Base-by-base conservation (phyloP, 2,888 invertebrate species). In the Capitulum mitella region DNA sequence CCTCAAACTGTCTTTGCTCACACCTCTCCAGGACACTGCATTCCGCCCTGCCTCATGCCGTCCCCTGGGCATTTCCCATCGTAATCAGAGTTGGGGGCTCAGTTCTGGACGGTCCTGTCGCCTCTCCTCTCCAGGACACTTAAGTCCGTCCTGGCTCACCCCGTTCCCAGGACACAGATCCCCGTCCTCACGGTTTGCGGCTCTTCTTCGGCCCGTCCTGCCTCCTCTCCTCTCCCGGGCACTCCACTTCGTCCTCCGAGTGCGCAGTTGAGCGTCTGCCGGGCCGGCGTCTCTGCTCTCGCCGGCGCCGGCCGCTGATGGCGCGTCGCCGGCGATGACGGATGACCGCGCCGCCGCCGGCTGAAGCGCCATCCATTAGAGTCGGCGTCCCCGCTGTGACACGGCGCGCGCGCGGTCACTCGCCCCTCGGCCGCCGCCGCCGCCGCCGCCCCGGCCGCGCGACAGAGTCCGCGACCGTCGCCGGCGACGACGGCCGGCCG, bases 301-400 rank as follows among this genome's bases (percentile, higher is more conserved):
- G 6, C 12, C 5, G 43, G 43, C 43, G 43, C 43, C 43, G 43
- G 51, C 19, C 64, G 32, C 64, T 64, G 64, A 64, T 32, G 64
- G 29, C 64, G 64, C 16, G 34, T 19, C 64, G 2, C 34, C 34
- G 29, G 19, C 34, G 64, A 64, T 64, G 64, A 64, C 64, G 64
- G 34, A 64, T 64, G 32, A 19, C 34, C 34, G 34, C 34, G 34
- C 34, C 34, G 64, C 34, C 34, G 34, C 32, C 64, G 34, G 5
- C 34, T 64, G 64, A 64, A 64, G 64, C 64, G 64, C 29, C 64
- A 64, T 64, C 64, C 64, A 64, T 64, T 64, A 64, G 64, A 16
- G 10, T 32, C 32, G 12, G 64, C 14, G 14, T 3, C 64, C 64
- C 32, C 64, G 64, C 64, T 34, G 64, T 19, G 64, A 64, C 32